Base-by-base conservation (phyloP, 2,797 vertebrate species). In the Eospalax fontanierii region DNA sequence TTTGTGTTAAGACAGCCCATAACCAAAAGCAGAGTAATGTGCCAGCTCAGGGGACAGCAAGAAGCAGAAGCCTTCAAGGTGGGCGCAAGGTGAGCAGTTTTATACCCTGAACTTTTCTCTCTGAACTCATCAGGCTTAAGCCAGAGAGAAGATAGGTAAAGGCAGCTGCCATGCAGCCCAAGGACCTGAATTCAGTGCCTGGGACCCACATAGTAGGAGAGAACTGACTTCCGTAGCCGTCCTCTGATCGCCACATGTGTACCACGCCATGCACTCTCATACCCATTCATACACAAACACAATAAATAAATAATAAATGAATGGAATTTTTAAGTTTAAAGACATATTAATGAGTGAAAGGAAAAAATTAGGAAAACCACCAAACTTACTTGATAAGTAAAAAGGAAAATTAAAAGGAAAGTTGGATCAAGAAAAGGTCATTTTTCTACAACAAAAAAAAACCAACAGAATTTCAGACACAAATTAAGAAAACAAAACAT, bases 391-490 rank as follows among this genome's bases (percentile, higher is more conserved):
- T 85, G 38, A 68, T 92, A 91, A 18, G 33, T 75, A 30, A 93
- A 91, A 95, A 92, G 35, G 38, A 54, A 80, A 91, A 89, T 87
- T 40, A 85, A 90, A 92, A 24, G 38, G 26, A 91, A 93, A 63
- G 33, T 14, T 43, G 33, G 54, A 11, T 63, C 16, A 61, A 89
- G 18, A 86, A 76, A 63, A 83, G 16, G 16, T 6, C 30, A 35
- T 89, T 89, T 92, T 73, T 46, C 54, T 63, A n/a, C 21, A 83
- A 93, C 80, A 59, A 81, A 28, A 50, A 74, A n/a, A 91, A 35
- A 54, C 18, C 33, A 68, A 65, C 4, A 19, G 73, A 66, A 5
- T 57, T 90, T 82, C 40, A 40, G 91, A 89, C 18, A 76, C 3
- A 33, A 89, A 87, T 50, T 38, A 54, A 93, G 50, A 57, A 93